phyloP scores from a whole-genome alignment of 2,888 invertebrate genomes.

The Carterocephalus palaemon region DNA sequence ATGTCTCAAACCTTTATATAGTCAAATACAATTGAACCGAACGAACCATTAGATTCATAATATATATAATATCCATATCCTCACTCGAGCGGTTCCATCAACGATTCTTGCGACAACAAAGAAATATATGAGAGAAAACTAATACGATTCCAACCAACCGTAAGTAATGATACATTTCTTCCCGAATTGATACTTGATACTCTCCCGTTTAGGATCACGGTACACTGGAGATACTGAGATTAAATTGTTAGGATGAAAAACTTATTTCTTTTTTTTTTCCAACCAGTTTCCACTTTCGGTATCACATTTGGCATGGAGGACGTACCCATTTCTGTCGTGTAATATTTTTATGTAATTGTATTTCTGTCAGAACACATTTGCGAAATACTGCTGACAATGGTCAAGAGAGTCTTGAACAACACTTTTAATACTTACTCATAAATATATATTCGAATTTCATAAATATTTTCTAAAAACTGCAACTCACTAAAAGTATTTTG shows the following conservation, averaged over 20 bases:
- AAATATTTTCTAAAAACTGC: no score
- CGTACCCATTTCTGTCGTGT: no score
- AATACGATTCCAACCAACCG: conserved; percentile 18
- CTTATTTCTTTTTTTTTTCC: conserved; percentile 6
- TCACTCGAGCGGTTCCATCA: conserved; percentile 2
- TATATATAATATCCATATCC: conserved; percentile 2
- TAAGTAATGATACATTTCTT: conserved; percentile 20
- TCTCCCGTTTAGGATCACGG: conserved; percentile 14
- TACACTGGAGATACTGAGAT: conserved; percentile 16
- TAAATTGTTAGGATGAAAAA: conserved; percentile 6
- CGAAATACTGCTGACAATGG: no score
- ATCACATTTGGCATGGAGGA: no score
- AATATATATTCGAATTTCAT: no score
- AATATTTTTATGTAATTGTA: no score
- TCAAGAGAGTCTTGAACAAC: no score
- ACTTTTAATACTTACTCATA: no score
- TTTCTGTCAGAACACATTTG: no score
- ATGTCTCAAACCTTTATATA: no score
- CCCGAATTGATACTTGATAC: conserved; percentile 20
- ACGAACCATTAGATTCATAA: conserved; percentile 7
- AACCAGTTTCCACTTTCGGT: no score
- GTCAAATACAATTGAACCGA: conserved; percentile 4
- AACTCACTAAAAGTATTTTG: no score
- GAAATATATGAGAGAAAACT: conserved; percentile 18
- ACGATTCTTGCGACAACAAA: conserved; percentile 16